These are phyloP conservation scores for Murina feae DNA, from an alignment of 2,113 vertebrate species.

Conservation along the genomic window DNA sequence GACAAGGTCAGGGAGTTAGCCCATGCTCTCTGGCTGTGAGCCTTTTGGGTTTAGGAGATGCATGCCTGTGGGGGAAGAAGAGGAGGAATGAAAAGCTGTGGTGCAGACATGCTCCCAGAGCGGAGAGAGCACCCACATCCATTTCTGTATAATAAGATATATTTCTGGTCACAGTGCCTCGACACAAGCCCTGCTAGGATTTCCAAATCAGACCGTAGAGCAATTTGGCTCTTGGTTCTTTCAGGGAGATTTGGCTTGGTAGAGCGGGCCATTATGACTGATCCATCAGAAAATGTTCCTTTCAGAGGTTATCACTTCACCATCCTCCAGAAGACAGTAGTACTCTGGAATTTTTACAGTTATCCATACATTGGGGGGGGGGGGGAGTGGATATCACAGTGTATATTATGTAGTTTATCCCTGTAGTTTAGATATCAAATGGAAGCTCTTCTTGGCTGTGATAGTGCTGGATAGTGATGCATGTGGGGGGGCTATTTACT, in stretches of 20 bases:
- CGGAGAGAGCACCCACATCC: not conserved
- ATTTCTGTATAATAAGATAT: not conserved
- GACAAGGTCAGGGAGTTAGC: too few relatives aligned
- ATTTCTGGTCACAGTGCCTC: not conserved
- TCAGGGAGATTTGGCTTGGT: not conserved
- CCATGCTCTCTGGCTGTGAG: too few relatives aligned
- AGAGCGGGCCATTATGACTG: not conserved
- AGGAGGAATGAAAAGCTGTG: too few relatives aligned
- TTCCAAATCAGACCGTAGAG: not conserved
- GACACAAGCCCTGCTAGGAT: not conserved
- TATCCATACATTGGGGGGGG: not conserved
- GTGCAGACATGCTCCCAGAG: too few relatives aligned
- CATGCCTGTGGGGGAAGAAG: too few relatives aligned
- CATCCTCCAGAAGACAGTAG: not conserved
- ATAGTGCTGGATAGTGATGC: not conserved
- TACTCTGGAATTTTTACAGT: not conserved
- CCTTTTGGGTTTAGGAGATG: too few relatives aligned
- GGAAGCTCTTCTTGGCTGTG: not conserved
- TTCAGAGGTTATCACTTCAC: not conserved
- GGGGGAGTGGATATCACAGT: too few relatives aligned
- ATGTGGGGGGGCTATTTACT: not conserved
- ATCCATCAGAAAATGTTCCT: not conserved
- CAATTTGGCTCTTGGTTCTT: not conserved
- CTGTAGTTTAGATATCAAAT: not conserved
- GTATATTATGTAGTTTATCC: not conserved